These are phyloP conservation scores for Syrista parreyssii DNA, from an alignment of 2,888 invertebrate species.

Conservation along the genomic window DNA sequence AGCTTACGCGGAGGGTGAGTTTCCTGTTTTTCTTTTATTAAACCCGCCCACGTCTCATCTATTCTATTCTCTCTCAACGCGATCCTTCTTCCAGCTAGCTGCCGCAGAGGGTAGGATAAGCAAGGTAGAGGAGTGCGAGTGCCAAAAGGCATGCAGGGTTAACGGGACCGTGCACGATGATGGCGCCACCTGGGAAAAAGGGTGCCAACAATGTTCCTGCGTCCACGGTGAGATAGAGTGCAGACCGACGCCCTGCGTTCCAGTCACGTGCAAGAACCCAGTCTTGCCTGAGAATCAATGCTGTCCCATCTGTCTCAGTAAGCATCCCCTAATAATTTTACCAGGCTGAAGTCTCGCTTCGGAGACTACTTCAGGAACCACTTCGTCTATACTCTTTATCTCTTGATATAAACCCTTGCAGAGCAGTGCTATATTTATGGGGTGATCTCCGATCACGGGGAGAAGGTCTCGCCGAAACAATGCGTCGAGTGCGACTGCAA, in stretches of 20 bases:
- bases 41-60: neutral
- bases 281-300: constrained; percentile 82
- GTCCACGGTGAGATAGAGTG: constrained; percentile 88
- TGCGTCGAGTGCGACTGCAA: constrained; percentile 87
- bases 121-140: constrained; percentile 89
- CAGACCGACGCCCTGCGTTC: constrained; percentile 83
- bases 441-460: constrained; percentile 84
- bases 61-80: neutral
- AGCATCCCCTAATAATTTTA: constrained; percentile 61
- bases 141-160: constrained; percentile 86
- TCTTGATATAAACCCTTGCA: constrained; percentile 56
- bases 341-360: neutral
- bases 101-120: constrained; percentile 82
- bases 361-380: neutral
- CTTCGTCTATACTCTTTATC: constrained; percentile 15
- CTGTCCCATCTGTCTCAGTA: constrained; percentile 88
- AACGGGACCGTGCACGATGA: constrained; percentile 86
- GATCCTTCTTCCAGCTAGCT: constrained; percentile 75
- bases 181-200: constrained; percentile 86
- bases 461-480: constrained; percentile 77
- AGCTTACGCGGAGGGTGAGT: constrained; percentile 86
- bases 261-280: constrained; percentile 83
- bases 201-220: constrained; percentile 90
- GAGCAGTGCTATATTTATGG: constrained; percentile 79
- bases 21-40: constrained; percentile 15